These are phyloP conservation scores for Drosophila leontia DNA, from an alignment of 1,140 invertebrate species.

Conservation along the genomic window DNA sequence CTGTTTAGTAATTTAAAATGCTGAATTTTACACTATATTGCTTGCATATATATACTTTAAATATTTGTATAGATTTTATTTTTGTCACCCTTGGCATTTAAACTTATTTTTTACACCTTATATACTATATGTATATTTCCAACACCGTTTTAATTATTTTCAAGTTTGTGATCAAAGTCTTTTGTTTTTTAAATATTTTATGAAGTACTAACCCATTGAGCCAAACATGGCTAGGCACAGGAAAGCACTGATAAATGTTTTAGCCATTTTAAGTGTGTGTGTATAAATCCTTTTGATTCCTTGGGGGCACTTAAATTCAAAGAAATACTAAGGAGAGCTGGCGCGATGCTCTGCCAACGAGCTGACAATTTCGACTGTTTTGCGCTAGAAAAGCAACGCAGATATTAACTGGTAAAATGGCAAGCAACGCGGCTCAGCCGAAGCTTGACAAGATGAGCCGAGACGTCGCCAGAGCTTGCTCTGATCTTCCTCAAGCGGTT, in stretches of 20 bases:
- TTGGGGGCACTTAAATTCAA: constrained; percentile 37
- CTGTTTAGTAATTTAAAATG: neutral
- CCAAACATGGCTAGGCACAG: constrained; percentile 81
- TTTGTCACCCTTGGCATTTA: constrained; percentile 2
- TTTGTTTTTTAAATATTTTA: constrained; percentile 35
- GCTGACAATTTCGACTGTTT: constrained; percentile 81
- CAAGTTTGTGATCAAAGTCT: constrained; percentile 65
- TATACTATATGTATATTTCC: constrained; percentile 9
- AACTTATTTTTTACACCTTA: constrained; percentile 4
- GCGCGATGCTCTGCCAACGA: constrained; percentile 74
- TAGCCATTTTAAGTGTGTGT: constrained; percentile 60
- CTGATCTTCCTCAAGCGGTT: constrained; percentile 63
- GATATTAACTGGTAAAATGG: constrained; percentile 72
- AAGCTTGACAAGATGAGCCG: constrained; percentile 35
- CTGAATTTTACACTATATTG: constrained; percentile 2
- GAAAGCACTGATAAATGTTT: constrained; percentile 76
- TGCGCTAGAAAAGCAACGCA: constrained; percentile 71
- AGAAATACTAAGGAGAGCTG: constrained; percentile 29
- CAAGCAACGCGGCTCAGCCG: constrained; percentile 29
- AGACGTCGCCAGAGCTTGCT: constrained; percentile 35
- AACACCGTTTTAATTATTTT: constrained; percentile 33
- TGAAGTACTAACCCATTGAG: constrained; percentile 78
- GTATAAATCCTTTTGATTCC: constrained; percentile 51
- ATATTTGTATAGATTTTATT: too few relatives aligned
- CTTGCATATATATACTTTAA: neutral